phyloP scores from a whole-genome alignment of 2,888 invertebrate genomes.

The Chaetoderma sp. region DNA sequence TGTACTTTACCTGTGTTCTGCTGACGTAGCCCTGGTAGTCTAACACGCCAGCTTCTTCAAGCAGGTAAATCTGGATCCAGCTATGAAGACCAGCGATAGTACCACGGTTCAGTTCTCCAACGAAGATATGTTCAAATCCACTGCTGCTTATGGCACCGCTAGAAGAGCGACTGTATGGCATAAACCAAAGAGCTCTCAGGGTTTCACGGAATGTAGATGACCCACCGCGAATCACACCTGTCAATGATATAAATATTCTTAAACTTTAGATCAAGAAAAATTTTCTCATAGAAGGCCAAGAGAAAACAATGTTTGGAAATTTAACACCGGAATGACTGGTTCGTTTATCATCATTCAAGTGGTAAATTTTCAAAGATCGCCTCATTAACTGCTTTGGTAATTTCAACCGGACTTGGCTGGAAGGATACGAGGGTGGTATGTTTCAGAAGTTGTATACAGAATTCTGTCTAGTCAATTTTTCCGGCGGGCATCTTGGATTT shows the following conservation, averaged over 20 bases:
- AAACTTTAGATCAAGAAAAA: no score
- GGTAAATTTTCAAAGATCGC: no score
- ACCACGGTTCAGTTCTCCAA: slow-evolving; percentile 84
- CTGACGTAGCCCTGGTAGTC: slow-evolving; percentile 50
- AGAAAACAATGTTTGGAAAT: no score
- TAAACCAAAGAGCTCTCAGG: slow-evolving; percentile 72
- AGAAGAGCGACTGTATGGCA: slow-evolving; percentile 78
- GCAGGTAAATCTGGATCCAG: slow-evolving; percentile 86
- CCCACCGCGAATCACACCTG: slow-evolving; percentile 1
- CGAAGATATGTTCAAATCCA: slow-evolving; percentile 93
- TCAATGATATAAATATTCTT: neutral
- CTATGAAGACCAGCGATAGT: slow-evolving; percentile 87
- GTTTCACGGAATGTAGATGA: slow-evolving; percentile 54
- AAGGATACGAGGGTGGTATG: no score
- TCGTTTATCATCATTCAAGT: no score
- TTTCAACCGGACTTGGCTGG: no score
- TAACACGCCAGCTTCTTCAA: slow-evolving; percentile 73
- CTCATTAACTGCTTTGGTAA: no score
- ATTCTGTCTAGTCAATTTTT: no score
- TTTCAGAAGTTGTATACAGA: no score
- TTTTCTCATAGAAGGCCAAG: no score
- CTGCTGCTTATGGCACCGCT: slow-evolving; percentile 83
- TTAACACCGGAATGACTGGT: no score
- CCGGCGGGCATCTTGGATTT: no score
- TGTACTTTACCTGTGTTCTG: slow-evolving; percentile 25